These are phyloP conservation scores for Lycaon pictus DNA, from an alignment of 2,113 vertebrate genomes.

Conservation along the genomic window DNA sequence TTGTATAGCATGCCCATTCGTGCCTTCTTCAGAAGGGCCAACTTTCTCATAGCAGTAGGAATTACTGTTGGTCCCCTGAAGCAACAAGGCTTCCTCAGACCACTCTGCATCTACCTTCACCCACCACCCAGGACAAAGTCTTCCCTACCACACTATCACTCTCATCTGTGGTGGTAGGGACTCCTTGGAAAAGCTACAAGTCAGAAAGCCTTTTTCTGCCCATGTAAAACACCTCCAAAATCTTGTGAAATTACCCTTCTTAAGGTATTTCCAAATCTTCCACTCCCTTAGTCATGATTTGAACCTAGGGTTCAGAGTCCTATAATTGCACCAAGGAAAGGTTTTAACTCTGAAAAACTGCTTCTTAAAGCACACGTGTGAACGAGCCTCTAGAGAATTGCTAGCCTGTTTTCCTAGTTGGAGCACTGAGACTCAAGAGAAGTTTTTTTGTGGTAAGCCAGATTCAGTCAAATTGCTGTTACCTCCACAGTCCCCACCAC, in stretches of 20 bases:
- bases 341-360: slow-evolving; percentile 13
- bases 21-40: background rate
- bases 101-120: background rate
- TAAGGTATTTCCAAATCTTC: background rate
- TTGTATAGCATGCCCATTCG: background rate
- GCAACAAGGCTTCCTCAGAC: background rate
- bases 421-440: background rate
- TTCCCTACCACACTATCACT: background rate
- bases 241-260: background rate
- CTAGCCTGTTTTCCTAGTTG: background rate
- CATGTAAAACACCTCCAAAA: background rate
- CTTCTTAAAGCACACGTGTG: slow-evolving; percentile 42
- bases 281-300: background rate
- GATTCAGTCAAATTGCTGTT: background rate
- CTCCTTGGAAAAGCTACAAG: background rate
- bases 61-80: background rate
- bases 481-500: background rate
- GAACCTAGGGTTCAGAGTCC: slow-evolving; percentile 8
- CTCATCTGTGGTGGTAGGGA: background rate
- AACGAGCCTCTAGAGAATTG: background rate
- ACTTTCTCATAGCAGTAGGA: background rate
- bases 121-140: background rate
- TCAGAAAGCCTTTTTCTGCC: background rate
- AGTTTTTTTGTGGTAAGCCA: slow-evolving; percentile 43
- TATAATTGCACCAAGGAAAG: slow-evolving; percentile 15